Evolutionary conservation across 2,888 invertebrate genomes (phyloP).

Genomic region (Diplazon laetatorius): DNA sequence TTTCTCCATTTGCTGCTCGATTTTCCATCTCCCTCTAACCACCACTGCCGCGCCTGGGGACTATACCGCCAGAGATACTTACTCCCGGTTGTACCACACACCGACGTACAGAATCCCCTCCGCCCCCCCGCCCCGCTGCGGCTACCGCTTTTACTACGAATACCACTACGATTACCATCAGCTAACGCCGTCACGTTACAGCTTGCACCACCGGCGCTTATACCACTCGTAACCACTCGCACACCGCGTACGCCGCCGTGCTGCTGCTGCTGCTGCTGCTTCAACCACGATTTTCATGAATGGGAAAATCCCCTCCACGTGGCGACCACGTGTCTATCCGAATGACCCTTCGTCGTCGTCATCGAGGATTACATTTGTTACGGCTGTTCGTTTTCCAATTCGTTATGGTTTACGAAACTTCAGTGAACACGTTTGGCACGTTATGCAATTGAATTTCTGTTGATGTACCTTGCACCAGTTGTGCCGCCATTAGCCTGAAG

Average conservation of each 20-base stretch:
- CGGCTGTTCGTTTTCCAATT: not conserved
- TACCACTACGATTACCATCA: constrained; percentile 58
- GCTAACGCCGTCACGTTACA: constrained; percentile 58
- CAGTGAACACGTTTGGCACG: no score
- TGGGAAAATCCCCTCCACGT: constrained; percentile 78
- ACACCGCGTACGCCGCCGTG: not conserved
- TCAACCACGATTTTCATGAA: constrained; percentile 72
- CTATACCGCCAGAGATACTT: constrained; percentile 24
- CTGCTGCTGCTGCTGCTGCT: no score
- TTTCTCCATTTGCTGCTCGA: constrained; percentile 41
- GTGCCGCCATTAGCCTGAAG: no score
- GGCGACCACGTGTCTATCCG: constrained; percentile 72
- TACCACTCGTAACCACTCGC: constrained; percentile 19
- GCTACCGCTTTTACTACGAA: constrained; percentile 46
- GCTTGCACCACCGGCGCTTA: constrained; percentile 43
- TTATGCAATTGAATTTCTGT: no score
- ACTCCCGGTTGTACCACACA: constrained; percentile 23
- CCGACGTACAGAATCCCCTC: constrained; percentile 18
- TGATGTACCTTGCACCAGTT: no score
- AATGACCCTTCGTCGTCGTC: constrained; percentile 12
- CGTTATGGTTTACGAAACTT: no score
- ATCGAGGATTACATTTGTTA: constrained; percentile 1
- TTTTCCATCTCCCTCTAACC: constrained; percentile 41
- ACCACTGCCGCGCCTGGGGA: constrained; percentile 40
- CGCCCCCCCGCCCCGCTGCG: no score